Conservation (phyloP, 1,140 invertebrate genomes). For the Harpegnathos saltator region DNA sequence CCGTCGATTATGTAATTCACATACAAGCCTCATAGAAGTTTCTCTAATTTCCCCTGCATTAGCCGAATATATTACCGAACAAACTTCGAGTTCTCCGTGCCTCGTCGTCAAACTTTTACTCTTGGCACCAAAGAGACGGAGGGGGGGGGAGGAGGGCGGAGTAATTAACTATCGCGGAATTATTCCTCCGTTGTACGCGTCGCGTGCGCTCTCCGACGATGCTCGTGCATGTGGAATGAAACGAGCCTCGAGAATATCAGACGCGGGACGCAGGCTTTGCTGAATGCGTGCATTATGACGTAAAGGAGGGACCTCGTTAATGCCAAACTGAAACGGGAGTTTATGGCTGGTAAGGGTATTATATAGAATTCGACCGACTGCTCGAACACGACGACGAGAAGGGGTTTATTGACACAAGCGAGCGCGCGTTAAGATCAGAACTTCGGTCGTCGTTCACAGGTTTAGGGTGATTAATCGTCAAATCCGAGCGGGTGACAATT, state of each 20-base stretch:
- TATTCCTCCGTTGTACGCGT: background rate
- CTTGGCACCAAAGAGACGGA: background rate
- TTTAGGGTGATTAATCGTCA: background rate
- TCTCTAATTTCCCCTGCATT: background rate
- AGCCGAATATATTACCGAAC: background rate
- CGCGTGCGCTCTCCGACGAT: background rate
- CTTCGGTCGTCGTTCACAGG: background rate
- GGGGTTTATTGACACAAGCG: constrained; percentile 14
- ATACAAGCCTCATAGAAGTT: background rate
- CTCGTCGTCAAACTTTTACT: background rate
- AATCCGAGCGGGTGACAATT: background rate
- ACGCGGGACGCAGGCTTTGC: constrained; percentile 20
- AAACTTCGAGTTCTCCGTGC: background rate
- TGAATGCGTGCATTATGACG: constrained; percentile 77
- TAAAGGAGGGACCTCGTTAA: constrained; percentile 75
- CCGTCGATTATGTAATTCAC: background rate
- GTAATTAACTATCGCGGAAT: constrained; percentile 5
- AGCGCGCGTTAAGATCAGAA: constrained; percentile 18
- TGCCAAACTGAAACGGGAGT: constrained; percentile 70
- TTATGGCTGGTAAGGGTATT: constrained; percentile 72
- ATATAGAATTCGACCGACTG: constrained; percentile 36
- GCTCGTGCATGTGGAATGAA: background rate
- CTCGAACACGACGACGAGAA: background rate
- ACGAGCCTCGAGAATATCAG: constrained; percentile 3
- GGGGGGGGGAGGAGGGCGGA: too few relatives aligned